Evolutionary conservation across 37 sponge, comb jelly and placozoan species (phyloP).

Genomic region (Theonella swinhoei): DNA sequence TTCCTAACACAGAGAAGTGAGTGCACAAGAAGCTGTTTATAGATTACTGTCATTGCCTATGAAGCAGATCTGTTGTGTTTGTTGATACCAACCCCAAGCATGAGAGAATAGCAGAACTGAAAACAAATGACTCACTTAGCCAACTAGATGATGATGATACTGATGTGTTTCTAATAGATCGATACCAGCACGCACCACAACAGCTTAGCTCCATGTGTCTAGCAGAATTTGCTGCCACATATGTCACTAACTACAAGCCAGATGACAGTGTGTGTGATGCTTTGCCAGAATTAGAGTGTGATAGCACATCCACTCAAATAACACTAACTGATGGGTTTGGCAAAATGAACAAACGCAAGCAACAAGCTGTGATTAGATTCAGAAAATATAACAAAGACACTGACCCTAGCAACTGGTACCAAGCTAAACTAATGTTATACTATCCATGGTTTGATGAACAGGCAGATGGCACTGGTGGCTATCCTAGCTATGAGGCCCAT

Average conservation of each 20-base stretch:
- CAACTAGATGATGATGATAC: constrained; percentile 14
- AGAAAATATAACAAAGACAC: constrained; percentile 12
- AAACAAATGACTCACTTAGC: not conserved
- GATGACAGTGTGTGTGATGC: not conserved
- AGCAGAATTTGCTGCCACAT: constrained; percentile 29
- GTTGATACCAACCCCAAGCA: constrained; percentile 6
- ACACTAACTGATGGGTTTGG: constrained; percentile 9
- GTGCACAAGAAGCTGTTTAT: constrained; percentile 24
- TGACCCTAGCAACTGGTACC: constrained; percentile 22
- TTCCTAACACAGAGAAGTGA: constrained; percentile 9
- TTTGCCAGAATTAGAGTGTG: not conserved
- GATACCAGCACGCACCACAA: constrained; percentile 34
- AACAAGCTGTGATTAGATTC: constrained; percentile 10
- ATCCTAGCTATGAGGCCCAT: not conserved
- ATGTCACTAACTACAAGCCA: not conserved
- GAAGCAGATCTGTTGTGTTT: constrained; percentile 22
- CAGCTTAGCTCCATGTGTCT: constrained; percentile 15
- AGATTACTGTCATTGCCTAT: constrained; percentile 14
- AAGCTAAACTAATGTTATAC: constrained; percentile 16
- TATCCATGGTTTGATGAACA: constrained; percentile 21
- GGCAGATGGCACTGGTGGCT: constrained; percentile 2
- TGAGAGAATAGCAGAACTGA: constrained; percentile 15
- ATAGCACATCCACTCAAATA: not conserved
- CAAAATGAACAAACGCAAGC: constrained; percentile 2
- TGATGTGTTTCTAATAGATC: constrained; percentile 38